phyloP scores from a whole-genome alignment of 2,113 vertebrate genomes.

The Chamaetylas fuelleborni region DNA sequence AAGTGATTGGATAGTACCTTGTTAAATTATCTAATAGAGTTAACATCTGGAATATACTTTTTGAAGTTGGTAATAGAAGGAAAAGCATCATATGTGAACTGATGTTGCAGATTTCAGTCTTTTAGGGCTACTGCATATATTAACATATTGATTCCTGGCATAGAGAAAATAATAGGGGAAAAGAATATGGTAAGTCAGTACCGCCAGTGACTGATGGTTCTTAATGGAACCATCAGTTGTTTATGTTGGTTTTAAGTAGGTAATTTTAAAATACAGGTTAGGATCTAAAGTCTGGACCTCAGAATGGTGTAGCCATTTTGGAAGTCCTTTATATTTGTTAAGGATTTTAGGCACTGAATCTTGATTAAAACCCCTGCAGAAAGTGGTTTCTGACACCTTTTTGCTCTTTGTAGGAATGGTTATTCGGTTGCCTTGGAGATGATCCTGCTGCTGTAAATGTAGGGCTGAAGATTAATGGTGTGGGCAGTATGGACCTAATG shows the following conservation, averaged over 20 bases:
- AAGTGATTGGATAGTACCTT: background rate
- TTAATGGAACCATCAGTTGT: background rate
- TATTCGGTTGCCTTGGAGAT: constrained; percentile 79
- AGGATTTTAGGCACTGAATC: background rate
- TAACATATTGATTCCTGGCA: background rate
- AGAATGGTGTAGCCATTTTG: background rate
- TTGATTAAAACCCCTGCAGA: background rate
- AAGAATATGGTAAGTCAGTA: background rate
- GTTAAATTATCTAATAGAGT: background rate
- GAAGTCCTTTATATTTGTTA: background rate
- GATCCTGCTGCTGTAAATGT: constrained; percentile 62
- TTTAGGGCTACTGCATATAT: background rate
- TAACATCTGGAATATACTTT: background rate
- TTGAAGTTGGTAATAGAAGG: background rate
- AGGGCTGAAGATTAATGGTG: constrained; percentile 76
- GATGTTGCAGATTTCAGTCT: background rate
- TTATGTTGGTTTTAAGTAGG: background rate
- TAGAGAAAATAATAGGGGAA: background rate
- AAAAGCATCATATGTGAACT: background rate
- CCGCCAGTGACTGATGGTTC: background rate
- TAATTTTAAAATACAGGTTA: background rate
- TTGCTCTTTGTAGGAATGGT: constrained; percentile 69
- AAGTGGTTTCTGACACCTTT: background rate
- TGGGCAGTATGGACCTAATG: constrained; percentile 92
- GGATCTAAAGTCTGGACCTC: background rate